These are phyloP conservation scores for Dicrostonyx torquatus DNA, from an alignment of 2,797 vertebrate species.

Conservation along the genomic window DNA sequence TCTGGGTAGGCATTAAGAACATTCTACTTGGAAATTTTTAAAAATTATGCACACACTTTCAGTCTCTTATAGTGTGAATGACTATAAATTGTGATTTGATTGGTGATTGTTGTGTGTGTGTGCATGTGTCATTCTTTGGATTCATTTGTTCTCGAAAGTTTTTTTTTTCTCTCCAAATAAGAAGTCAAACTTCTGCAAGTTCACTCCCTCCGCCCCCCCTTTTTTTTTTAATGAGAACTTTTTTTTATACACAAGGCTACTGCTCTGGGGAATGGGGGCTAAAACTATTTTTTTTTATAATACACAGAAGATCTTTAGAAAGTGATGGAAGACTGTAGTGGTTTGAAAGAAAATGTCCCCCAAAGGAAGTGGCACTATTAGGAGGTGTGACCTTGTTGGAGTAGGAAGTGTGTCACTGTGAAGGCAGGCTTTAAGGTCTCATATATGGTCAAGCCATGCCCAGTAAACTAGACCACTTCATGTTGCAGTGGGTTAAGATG, in stretches of 20 bases:
- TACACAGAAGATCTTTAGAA: slow-evolving; percentile 4
- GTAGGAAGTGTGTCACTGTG: too few species aligned
- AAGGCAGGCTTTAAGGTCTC: too few species aligned
- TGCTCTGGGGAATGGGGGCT: not conserved
- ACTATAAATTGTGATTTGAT: slow-evolving; percentile 1
- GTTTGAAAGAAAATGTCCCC: too few species aligned
- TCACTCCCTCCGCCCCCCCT: not conserved
- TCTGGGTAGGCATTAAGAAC: not conserved
- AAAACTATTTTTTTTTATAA: not conserved
- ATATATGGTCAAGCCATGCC: too few species aligned
- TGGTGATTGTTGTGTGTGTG: not conserved
- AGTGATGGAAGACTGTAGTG: too few species aligned
- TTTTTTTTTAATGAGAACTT: not conserved
- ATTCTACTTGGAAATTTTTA: not conserved
- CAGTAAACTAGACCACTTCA: too few species aligned
- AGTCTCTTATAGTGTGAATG: not conserved
- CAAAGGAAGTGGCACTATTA: too few species aligned
- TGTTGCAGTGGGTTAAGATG: too few species aligned
- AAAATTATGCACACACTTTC: not conserved
- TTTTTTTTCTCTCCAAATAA: not conserved
- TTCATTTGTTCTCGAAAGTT: not conserved
- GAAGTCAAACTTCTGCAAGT: slow-evolving; percentile 29
- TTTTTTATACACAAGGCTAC: not conserved
- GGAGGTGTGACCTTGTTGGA: too few species aligned
- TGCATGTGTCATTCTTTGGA: not conserved